Evolutionary conservation across 2,113 vertebrate genomes (phyloP).

Genomic region (Cygnus atratus): DNA sequence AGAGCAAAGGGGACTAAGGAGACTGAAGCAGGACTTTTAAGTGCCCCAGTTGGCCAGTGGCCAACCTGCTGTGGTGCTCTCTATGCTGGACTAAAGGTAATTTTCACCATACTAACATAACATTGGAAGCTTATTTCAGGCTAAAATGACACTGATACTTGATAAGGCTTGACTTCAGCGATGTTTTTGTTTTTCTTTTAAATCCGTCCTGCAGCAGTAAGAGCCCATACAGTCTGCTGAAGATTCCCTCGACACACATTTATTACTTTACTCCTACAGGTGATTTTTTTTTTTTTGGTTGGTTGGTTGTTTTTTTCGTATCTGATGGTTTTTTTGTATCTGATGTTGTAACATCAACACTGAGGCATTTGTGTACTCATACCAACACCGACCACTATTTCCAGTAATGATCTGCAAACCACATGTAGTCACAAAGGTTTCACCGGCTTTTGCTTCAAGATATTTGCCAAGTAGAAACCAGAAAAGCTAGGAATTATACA

Average conservation of each 20-base stretch:
- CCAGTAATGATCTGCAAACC: background rate
- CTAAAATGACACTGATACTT: background rate
- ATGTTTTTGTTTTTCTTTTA: background rate
- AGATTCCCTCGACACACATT: background rate
- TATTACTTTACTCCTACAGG: background rate
- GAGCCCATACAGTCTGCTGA: background rate
- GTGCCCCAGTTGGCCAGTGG: background rate
- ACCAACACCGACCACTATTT: fast-evolving
- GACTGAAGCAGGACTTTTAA: background rate
- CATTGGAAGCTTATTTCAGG: background rate
- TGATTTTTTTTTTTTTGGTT: background rate
- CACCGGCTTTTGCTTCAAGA: background rate
- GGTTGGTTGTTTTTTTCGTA: too few relatives aligned
- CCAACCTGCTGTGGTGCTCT: background rate
- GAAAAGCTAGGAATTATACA: background rate
- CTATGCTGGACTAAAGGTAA: background rate
- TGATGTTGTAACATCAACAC: background rate
- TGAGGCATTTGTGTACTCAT: background rate
- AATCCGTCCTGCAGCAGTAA: background rate
- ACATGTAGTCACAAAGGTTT: background rate
- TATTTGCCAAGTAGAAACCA: background rate
- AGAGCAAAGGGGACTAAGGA: background rate
- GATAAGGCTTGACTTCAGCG: background rate
- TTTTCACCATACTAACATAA: background rate
- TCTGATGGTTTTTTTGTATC: too few relatives aligned